These are phyloP conservation scores for Diploscapter pachys DNA, from an alignment of 1,140 invertebrate genomes.

Conservation along the genomic window DNA sequence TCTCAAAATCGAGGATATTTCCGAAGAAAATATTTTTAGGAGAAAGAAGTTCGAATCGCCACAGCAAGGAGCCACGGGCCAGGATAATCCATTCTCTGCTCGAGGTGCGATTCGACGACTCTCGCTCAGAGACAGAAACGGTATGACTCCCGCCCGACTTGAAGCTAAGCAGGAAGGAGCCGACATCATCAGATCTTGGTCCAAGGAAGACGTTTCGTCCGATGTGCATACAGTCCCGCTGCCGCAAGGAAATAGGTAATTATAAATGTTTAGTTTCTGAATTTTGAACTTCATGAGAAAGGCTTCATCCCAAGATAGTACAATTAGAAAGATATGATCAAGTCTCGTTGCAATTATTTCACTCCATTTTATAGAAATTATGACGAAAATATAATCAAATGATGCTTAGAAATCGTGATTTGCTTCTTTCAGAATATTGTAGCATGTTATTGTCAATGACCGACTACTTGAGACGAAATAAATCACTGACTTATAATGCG, in stretches of 20 bases:
- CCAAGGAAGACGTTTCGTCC: constrained; percentile 53
- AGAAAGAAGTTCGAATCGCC: constrained; percentile 59
- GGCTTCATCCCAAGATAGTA: no score
- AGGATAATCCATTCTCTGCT: constrained; percentile 55
- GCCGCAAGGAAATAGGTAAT: no score
- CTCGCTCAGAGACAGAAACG: constrained; percentile 48
- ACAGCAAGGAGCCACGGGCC: constrained; percentile 38
- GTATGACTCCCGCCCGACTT: constrained; percentile 51
- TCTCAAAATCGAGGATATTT: neutral
- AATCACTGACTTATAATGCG: no score
- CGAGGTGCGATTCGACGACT: constrained; percentile 55
- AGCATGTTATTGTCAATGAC: no score
- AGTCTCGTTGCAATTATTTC: no score
- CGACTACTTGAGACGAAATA: no score
- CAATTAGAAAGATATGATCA: no score
- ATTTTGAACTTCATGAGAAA: neutral
- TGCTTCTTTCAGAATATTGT: neutral
- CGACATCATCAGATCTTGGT: constrained; percentile 52
- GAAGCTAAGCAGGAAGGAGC: constrained; percentile 52
- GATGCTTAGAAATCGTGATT: neutral
- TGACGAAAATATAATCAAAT: neutral
- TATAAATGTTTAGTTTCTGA: no score
- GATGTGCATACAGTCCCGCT: constrained; percentile 11
- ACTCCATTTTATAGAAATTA: no score
- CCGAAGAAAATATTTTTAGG: constrained; percentile 31